These are phyloP conservation scores for Palaemon carinicauda DNA, from an alignment of 1,140 invertebrate genomes.

Conservation along the genomic window DNA sequence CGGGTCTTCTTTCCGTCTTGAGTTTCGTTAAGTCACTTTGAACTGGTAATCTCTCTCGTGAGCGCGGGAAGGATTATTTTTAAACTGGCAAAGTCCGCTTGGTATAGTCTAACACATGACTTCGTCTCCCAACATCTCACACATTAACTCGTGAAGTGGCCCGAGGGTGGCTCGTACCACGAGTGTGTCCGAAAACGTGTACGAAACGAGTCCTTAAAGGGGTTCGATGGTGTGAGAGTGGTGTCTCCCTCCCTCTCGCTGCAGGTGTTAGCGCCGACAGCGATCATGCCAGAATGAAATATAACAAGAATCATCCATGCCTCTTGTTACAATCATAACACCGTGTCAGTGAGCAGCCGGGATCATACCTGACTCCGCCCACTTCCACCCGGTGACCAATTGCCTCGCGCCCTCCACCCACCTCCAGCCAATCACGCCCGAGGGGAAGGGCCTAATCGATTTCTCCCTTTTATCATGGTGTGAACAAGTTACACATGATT, in stretches of 20 bases:
- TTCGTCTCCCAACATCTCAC: too few species aligned
- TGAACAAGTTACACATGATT: conserved; percentile 55
- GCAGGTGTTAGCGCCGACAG: conserved; percentile 34
- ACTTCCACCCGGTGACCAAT: conserved; percentile 18
- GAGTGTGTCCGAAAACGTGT: background rate
- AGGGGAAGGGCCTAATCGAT: conserved; percentile 55
- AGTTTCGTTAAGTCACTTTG: too few species aligned
- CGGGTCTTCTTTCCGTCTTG: too few species aligned
- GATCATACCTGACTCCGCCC: conserved; percentile 33
- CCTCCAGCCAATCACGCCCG: conserved; percentile 36
- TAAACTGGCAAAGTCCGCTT: too few species aligned
- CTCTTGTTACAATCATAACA: conserved; percentile 53
- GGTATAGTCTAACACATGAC: too few species aligned
- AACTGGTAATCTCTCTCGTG: too few species aligned
- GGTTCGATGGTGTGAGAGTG: background rate
- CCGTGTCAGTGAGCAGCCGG: conserved; percentile 31
- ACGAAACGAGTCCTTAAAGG: background rate
- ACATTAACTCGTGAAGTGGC: background rate
- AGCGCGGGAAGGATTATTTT: too few species aligned
- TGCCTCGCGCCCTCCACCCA: background rate
- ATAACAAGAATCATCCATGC: conserved; percentile 54
- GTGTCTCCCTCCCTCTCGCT: background rate
- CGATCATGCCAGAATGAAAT: conserved; percentile 53
- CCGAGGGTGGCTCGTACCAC: background rate
- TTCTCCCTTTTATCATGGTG: conserved; percentile 54